Evolutionary conservation across 2,797 vertebrate species (phyloP), one percentile per base, ranked within the genome.

Genomic region (Chromobotia macracanthus): DNA sequence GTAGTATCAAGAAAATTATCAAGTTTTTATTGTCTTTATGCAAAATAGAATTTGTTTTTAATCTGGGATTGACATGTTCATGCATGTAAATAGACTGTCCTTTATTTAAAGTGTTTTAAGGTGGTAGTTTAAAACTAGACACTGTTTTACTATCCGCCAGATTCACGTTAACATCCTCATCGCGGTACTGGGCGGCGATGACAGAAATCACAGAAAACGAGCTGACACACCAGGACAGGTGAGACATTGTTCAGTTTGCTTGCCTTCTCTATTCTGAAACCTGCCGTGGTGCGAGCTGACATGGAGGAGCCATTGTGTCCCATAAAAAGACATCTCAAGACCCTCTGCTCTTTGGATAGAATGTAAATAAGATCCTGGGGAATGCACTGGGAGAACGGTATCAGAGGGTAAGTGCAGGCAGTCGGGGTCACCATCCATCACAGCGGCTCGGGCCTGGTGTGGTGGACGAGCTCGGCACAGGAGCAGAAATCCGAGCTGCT

Each of bases 401-500:
- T 41, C 13, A 70, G 81, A 44, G 77, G 77, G 63, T 35, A 74
- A 75, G 19, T 51, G 66, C 75, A 82, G 86, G 83, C 89, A 90
- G 89, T 86, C 80, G 69, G 80, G 87, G 89, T 89, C 86, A 21
- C 82, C 87, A 89, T 92, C 88, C 82, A 87, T 93, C 87, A 86
- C 21, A 8, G 50, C 83, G 28, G 79, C 83, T 82, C 55, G 46
- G 80, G 69, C 73, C 63, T 2, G 68, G 80, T 74, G 83, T 81
- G 64, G 46, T 82, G 50, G 70, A 80, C 77, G 66, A 63, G 64
- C 65, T 41, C 53, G 73, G 78, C 86, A 85, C 72, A 72, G 86
- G 82, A 83, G 80, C 58, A 80, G 94, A 95, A 95, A 96, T 85
- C 85, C 0, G 91, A 95, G 89, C 89, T 87, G 85, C 82, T 85